Evolutionary conservation across 2,888 invertebrate genomes (phyloP).

Genomic region (Acrobasis repandana): DNA sequence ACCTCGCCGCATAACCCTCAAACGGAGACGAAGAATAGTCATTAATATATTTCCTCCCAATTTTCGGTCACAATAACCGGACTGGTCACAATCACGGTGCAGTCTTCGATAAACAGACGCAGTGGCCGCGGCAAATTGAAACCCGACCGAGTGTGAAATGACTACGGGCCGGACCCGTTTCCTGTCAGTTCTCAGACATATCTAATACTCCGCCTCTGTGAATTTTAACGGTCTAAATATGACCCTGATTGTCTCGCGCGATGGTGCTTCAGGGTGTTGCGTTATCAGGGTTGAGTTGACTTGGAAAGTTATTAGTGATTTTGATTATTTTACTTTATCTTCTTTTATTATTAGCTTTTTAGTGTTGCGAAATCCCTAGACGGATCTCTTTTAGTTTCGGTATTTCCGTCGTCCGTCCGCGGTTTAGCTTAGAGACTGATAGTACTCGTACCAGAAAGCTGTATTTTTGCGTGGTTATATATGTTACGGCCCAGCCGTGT

Average conservation of each 20-base stretch:
- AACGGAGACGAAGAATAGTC: neutral
- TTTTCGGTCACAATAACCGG: slow-evolving; percentile 15
- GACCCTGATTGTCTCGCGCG: slow-evolving; percentile 40
- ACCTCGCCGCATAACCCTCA: neutral
- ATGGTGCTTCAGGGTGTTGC: neutral
- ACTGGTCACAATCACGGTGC: slow-evolving; percentile 18
- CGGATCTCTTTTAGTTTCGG: too few species aligned
- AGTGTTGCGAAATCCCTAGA: too few species aligned
- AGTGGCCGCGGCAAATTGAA: slow-evolving; percentile 73
- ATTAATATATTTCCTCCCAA: slow-evolving; percentile 6
- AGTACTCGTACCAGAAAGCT: too few species aligned
- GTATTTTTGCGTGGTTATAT: too few species aligned
- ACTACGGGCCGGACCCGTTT: slow-evolving; percentile 60
- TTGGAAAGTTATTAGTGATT: too few species aligned
- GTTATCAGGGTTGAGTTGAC: neutral
- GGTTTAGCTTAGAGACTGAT: too few species aligned
- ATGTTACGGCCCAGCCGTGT: too few species aligned
- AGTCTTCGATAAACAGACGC: slow-evolving; percentile 62
- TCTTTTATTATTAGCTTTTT: too few species aligned
- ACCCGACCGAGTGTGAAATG: slow-evolving; percentile 78
- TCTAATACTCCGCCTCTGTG: slow-evolving; percentile 53
- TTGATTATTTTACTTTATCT: too few species aligned
- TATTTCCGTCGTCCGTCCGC: too few species aligned
- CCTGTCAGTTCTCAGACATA: slow-evolving; percentile 60
- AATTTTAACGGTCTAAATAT: slow-evolving; percentile 53